Percentiles rank a stretch among this genome's conserved stretches.
These are phyloP conservation scores for Heliconius eleuchia DNA, from an alignment of 1,140 invertebrate species.

Conservation along the genomic window DNA sequence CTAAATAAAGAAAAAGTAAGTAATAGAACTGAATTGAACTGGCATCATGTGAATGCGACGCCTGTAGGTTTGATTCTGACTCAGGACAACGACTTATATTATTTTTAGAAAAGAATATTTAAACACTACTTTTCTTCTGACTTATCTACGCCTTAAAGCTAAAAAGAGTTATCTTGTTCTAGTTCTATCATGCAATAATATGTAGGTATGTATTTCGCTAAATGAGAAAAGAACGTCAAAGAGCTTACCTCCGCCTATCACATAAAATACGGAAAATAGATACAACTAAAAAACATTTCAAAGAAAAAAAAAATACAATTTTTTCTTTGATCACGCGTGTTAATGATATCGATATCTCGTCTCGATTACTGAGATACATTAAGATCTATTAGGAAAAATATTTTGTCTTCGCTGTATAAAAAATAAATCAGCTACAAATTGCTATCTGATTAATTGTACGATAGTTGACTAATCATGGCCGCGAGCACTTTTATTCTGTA, in stretches of 20 bases:
- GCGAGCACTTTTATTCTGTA: not conserved
- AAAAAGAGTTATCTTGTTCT: no score
- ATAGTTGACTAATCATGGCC: constrained; percentile 62
- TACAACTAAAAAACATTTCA: not conserved
- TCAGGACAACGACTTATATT: no score
- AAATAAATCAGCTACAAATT: constrained; percentile 35
- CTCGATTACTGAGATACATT: constrained; percentile 2
- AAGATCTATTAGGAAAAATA: constrained; percentile 9
- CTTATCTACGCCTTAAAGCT: no score
- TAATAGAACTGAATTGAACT: no score
- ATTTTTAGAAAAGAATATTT: no score
- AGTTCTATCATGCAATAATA: no score
- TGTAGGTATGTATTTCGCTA: no score
- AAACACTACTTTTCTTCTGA: no score
- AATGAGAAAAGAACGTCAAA: no score
- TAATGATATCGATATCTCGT: constrained; percentile 12
- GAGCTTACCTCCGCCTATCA: not conserved
- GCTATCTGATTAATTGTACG: constrained; percentile 48
- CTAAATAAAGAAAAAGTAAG: no score
- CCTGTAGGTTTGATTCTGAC: no score
- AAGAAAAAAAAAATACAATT: not conserved
- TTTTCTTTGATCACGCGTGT: not conserved
- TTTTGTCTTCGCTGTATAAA: not conserved
- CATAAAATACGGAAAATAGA: not conserved
- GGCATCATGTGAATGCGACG: no score